Percentiles rank a stretch among this genome's conserved stretches.
Conservation (phyloP, 2,797 vertebrate genomes). For the Diplodus puntazzo region DNA sequence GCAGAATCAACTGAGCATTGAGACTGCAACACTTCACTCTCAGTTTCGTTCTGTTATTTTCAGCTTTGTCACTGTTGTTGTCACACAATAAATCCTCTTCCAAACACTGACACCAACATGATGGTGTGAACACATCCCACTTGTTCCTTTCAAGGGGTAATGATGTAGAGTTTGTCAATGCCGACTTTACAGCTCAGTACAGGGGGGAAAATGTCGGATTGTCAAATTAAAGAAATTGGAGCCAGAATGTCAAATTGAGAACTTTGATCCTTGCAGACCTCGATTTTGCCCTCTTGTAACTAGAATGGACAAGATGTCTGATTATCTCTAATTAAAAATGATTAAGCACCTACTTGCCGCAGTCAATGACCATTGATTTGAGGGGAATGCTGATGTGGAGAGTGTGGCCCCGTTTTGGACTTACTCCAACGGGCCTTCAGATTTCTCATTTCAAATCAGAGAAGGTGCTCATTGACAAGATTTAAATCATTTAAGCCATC, state of each 20-base stretch:
- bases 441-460: slow-evolving; percentile 85
- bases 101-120: slow-evolving; percentile 22
- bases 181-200: slow-evolving; percentile 17
- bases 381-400: slow-evolving; percentile 84
- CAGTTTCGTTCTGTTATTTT: slow-evolving; percentile 41
- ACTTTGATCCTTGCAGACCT: slow-evolving; percentile 75
- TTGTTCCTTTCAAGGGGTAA: slow-evolving; percentile 10
- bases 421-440: slow-evolving; percentile 80
- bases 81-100: slow-evolving; percentile 45
- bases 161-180: slow-evolving; percentile 21
- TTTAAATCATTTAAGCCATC: slow-evolving; percentile 86
- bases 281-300: slow-evolving; percentile 77
- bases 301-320: slow-evolving; percentile 86
- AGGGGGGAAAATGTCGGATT: slow-evolving; percentile 37
- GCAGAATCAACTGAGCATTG: slow-evolving; percentile 30
- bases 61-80: slow-evolving; percentile 39
- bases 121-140: slow-evolving; percentile 20
- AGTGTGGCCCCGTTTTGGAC: slow-evolving; percentile 73
- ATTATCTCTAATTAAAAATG: slow-evolving; percentile 90
- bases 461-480: slow-evolving; percentile 84
- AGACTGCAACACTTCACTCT: slow-evolving; percentile 48
- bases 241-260: slow-evolving; percentile 76
- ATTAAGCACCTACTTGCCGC: slow-evolving; percentile 87
- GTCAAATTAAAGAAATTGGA: slow-evolving; percentile 77
- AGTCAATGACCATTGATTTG: slow-evolving; percentile 86